A percentile compares a stretch with the other conserved stretches of the same genome.
Evolutionary conservation across 2,888 invertebrate genomes (phyloP).

Genomic region (Amiota minor): DNA sequence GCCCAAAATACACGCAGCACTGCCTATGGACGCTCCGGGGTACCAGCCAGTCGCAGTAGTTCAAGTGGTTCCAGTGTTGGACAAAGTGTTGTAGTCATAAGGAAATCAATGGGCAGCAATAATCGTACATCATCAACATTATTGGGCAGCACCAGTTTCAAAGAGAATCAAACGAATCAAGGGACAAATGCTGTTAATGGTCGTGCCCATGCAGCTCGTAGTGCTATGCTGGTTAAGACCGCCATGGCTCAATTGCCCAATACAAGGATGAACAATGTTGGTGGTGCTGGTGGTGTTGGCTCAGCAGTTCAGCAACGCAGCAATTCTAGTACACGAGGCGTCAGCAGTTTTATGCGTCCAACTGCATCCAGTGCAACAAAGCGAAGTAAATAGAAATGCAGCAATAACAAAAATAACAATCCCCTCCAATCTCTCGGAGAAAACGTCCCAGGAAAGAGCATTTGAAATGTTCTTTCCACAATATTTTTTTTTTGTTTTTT

Average conservation of each 20-base stretch:
- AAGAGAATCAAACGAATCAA: constrained; percentile 71
- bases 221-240: constrained; percentile 66
- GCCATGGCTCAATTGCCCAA: constrained; percentile 57
- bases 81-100: constrained; percentile 69
- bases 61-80: constrained; percentile 78
- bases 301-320: constrained; percentile 49
- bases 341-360: constrained; percentile 86
- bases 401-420: constrained; percentile 13
- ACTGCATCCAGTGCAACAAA: constrained; percentile 89
- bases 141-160: constrained; percentile 73
- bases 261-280: constrained; percentile 32
- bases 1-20: constrained; percentile 73
- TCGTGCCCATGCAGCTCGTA: constrained; percentile 59
- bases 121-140: constrained; percentile 45
- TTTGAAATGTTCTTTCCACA: not conserved
- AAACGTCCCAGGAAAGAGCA: not conserved
- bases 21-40: constrained; percentile 46
- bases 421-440: not conserved
- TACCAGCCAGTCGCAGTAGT: constrained; percentile 77
- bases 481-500: not conserved
- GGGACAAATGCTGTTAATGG: constrained; percentile 33
- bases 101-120: constrained; percentile 36
- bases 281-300: constrained; percentile 37
- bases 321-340: constrained; percentile 57
- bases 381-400: constrained; percentile 63